Conservation (phyloP, 2,113 vertebrate species). For the Tamias sibiricus region DNA sequence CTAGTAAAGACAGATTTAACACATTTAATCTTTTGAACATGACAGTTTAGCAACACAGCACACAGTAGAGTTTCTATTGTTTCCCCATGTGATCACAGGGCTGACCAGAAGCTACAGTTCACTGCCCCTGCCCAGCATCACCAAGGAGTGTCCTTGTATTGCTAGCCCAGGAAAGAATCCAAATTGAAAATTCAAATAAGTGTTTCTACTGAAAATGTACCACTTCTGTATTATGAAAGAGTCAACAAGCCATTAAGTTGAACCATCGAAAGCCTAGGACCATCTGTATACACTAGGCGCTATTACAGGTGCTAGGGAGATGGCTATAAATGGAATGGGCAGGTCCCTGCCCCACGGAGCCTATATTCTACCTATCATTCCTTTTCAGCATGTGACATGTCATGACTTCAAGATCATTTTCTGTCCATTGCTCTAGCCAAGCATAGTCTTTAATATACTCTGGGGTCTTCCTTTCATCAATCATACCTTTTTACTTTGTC, state of each 20-base stretch:
- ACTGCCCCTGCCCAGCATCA: neutral
- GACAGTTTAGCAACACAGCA: neutral
- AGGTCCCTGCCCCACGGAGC: accelerated
- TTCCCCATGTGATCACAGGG: neutral
- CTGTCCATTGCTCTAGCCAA: neutral
- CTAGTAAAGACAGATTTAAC: neutral
- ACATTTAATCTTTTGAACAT: neutral
- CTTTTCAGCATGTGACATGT: neutral
- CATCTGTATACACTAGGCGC: neutral
- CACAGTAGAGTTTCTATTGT: neutral
- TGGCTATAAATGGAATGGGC: accelerated
- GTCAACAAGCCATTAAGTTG: neutral
- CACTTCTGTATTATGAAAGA: neutral
- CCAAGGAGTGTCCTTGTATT: neutral
- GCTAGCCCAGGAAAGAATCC: neutral
- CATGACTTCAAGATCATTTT: neutral
- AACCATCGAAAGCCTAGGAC: neutral
- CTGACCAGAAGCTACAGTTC: neutral
- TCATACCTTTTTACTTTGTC: neutral
- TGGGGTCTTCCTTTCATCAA: neutral
- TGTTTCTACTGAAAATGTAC: neutral
- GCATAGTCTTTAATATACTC: neutral
- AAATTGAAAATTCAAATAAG: neutral
- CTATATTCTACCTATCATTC: neutral
- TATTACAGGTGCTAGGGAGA: neutral